These are phyloP conservation scores for Camarhynchus parvulus DNA, from an alignment of 2,113 vertebrate genomes.

Conservation along the genomic window DNA sequence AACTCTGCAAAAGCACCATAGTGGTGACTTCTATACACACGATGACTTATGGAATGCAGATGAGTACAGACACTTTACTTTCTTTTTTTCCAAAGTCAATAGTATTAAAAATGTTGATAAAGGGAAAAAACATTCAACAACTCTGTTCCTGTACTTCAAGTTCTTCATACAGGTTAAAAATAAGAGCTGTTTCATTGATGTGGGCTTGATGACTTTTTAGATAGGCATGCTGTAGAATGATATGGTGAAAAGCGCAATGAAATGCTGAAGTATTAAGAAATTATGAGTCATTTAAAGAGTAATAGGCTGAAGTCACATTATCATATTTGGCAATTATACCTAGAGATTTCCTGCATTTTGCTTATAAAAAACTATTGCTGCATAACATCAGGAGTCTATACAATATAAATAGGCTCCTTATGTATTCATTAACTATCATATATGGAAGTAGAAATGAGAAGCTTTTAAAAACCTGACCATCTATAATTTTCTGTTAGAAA, in stretches of 20 bases:
- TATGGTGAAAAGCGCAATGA: neutral
- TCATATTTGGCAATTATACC: neutral
- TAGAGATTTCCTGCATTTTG: neutral
- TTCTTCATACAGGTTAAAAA: neutral
- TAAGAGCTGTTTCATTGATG: neutral
- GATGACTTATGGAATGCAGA: neutral
- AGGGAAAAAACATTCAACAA: neutral
- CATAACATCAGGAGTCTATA: neutral
- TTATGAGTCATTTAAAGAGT: neutral
- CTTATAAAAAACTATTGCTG: neutral
- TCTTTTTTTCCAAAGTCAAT: neutral
- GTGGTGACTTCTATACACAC: neutral
- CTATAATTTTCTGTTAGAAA: neutral
- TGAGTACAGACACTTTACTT: neutral
- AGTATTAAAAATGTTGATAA: neutral
- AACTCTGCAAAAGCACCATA: neutral
- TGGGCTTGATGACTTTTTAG: neutral
- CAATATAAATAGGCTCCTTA: neutral
- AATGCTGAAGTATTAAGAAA: constrained; percentile 1
- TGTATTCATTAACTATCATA: neutral
- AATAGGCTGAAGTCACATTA: neutral
- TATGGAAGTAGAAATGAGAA: neutral
- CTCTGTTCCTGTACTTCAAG: neutral
- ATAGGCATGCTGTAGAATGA: neutral
- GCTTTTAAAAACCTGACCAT: neutral